Percentiles rank a stretch among this genome's conserved stretches.
Evolutionary conservation across 64 coral and sea anemone genomes (phyloP).

Genomic region (Stichodactyla helianthus): DNA sequence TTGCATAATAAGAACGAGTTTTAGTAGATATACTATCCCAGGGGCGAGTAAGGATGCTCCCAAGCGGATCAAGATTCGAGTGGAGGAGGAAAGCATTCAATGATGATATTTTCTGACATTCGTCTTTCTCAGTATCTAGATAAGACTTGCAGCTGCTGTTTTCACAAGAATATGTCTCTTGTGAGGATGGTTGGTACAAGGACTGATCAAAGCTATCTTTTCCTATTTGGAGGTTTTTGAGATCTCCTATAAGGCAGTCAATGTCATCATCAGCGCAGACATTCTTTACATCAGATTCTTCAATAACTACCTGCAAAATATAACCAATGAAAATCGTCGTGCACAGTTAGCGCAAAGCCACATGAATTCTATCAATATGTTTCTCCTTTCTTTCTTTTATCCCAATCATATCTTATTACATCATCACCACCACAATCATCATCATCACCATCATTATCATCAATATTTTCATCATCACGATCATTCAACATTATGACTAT

Average conservation of each 20-base stretch:
- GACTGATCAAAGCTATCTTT: background rate
- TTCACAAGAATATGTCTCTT: background rate
- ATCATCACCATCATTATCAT: too few species aligned
- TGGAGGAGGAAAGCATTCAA: background rate
- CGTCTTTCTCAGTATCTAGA: background rate
- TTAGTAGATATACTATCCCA: slow-evolving; percentile 19
- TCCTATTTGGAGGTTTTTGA: background rate
- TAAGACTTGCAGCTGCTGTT: background rate
- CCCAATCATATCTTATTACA: too few species aligned
- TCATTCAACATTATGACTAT: too few species aligned
- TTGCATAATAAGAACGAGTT: slow-evolving; percentile 9
- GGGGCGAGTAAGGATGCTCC: background rate
- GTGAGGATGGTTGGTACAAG: background rate
- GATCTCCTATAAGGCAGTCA: background rate
- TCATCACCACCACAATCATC: too few species aligned
- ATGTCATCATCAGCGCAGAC: background rate
- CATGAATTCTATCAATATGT: too few species aligned
- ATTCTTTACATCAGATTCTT: too few species aligned
- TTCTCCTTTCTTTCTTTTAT: too few species aligned
- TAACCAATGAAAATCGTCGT: too few species aligned
- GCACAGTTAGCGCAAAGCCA: too few species aligned
- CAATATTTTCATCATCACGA: too few species aligned
- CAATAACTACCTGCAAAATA: too few species aligned
- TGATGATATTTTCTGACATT: background rate
- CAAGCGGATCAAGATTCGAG: background rate